Conservation (phyloP, 1,140 invertebrate species). For the Magallana gigas region DNA sequence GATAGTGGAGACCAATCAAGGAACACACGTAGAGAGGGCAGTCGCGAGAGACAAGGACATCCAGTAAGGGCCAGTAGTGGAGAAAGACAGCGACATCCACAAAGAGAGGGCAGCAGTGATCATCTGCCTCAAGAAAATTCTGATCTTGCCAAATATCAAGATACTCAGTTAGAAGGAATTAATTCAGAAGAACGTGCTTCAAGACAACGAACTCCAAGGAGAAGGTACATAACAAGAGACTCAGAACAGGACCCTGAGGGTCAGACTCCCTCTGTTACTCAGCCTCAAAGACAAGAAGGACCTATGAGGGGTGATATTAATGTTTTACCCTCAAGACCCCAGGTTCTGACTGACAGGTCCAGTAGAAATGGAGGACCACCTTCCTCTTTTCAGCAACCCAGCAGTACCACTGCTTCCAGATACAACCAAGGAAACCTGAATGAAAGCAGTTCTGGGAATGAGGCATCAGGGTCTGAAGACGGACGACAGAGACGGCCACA, state of each 20-base stretch:
- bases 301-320: constrained; percentile 12
- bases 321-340: constrained; percentile 7
- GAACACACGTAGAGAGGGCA: neutral
- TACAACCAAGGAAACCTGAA: neutral
- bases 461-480: neutral
- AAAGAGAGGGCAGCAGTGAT: neutral
- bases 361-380: neutral
- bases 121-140: constrained; percentile 8
- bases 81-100: constrained; percentile 5
- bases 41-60: neutral
- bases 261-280: neutral
- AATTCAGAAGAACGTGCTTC: neutral
- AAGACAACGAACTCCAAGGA: constrained; percentile 24
- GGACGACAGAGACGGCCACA: neutral
- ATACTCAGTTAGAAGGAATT: constrained; percentile 5
- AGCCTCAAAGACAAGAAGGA: constrained; percentile 33
- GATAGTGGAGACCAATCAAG: neutral
- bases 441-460: neutral
- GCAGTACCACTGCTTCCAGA: neutral
- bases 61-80: neutral
- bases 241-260: constrained; percentile 21
- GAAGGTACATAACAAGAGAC: constrained; percentile 44
- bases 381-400: neutral
- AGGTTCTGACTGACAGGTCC: constrained; percentile 28
- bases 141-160: constrained; percentile 7